phyloP scores from a whole-genome alignment of 2,888 invertebrate genomes.

The Synergus umbraculus region DNA sequence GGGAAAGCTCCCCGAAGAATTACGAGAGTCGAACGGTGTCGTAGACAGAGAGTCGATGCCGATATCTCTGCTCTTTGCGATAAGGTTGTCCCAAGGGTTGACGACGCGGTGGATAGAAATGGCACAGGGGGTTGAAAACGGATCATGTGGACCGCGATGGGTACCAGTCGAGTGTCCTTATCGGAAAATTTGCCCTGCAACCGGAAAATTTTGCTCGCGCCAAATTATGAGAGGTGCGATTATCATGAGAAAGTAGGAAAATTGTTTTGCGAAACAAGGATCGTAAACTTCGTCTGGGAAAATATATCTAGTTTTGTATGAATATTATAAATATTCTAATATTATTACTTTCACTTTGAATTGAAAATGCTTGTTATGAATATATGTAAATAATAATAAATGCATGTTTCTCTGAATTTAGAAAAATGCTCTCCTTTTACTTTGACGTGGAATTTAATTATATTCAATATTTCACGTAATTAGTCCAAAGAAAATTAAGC shows the following conservation, averaged over 20 bases:
- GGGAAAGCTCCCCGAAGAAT: conserved; percentile 65
- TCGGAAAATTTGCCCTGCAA: conserved; percentile 18
- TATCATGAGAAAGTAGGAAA: conserved; percentile 19
- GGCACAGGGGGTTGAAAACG: conserved; percentile 17
- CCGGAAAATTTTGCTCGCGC: conserved; percentile 32
- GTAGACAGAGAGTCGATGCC: conserved; percentile 65
- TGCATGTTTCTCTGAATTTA: background rate
- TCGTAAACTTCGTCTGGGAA: background rate
- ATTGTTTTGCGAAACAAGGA: background rate
- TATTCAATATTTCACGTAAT: background rate
- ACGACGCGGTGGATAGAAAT: conserved; percentile 17
- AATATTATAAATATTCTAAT: too few relatives aligned
- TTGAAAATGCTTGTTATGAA: too few relatives aligned
- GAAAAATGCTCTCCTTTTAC: background rate
- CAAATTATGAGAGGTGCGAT: conserved; percentile 34
- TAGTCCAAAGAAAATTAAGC: background rate
- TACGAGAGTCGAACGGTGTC: conserved; percentile 67
- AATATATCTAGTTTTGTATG: too few relatives aligned
- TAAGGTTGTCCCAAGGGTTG: conserved; percentile 59
- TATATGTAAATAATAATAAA: too few relatives aligned
- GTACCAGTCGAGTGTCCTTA: conserved; percentile 20
- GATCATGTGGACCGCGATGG: background rate
- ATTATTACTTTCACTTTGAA: too few relatives aligned
- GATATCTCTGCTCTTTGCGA: conserved; percentile 63
- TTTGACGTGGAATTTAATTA: background rate